Evolutionary conservation across 2,888 invertebrate genomes (phyloP).

Genomic region (Synergus gifuensis): DNA sequence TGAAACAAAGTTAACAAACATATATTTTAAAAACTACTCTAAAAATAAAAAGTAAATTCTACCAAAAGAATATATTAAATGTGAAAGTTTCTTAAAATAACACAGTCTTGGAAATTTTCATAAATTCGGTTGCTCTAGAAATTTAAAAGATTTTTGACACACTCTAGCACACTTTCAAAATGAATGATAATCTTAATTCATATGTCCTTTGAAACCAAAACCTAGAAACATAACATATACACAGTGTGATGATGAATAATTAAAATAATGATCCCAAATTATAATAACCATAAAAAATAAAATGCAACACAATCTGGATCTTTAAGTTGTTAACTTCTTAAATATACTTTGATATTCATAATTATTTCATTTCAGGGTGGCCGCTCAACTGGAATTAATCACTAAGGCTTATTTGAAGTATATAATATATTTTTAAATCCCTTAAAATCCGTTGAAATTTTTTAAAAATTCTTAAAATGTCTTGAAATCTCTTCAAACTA

Average conservation of each 20-base stretch:
- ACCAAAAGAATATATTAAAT: background rate
- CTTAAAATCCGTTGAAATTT: too few species aligned
- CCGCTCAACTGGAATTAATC: too few species aligned
- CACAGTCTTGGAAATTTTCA: conserved; percentile 8
- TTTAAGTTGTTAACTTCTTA: too few species aligned
- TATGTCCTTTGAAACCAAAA: background rate
- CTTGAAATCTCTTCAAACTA: too few species aligned
- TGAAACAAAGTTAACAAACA: background rate
- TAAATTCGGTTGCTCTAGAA: background rate
- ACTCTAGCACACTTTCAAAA: background rate
- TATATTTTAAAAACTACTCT: too few species aligned
- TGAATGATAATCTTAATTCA: background rate
- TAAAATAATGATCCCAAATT: conserved; percentile 2
- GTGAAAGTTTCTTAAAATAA: background rate
- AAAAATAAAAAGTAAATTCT: too few species aligned
- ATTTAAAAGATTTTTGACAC: background rate
- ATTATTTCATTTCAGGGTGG: too few species aligned
- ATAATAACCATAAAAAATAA: background rate
- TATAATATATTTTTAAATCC: too few species aligned
- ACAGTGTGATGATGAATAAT: background rate
- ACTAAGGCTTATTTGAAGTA: too few species aligned
- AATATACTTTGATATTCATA: background rate
- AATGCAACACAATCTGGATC: background rate
- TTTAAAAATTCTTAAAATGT: too few species aligned
- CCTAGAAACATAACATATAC: background rate